Percentiles rank a stretch among this genome's conserved stretches.
Evolutionary conservation across 2,888 invertebrate genomes (phyloP).

Genomic region (Rhodophaea formosa): DNA sequence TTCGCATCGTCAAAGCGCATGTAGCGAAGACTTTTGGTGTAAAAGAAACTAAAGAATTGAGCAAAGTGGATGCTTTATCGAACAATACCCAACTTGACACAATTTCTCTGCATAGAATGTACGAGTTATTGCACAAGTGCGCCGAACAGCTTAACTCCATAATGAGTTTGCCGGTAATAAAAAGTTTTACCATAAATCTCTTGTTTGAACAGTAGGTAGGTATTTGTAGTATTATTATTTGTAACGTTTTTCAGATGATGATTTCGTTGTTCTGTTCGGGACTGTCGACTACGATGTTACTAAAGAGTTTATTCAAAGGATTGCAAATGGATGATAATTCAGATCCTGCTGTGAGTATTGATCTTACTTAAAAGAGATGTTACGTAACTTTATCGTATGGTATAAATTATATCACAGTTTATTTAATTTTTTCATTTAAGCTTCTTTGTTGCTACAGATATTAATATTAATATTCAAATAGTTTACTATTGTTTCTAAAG

Average conservation of each 20-base stretch:
- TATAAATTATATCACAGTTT: too few relatives aligned
- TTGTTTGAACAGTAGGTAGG: not conserved
- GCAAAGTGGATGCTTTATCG: slow-evolving; percentile 45
- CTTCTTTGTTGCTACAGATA: too few relatives aligned
- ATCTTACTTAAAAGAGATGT: not conserved
- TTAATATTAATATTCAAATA: too few relatives aligned
- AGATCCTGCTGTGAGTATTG: slow-evolving; percentile 34
- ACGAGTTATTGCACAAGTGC: slow-evolving; percentile 58
- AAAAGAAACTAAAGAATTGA: slow-evolving; percentile 26
- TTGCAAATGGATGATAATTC: slow-evolving; percentile 39
- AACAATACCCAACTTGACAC: slow-evolving; percentile 48
- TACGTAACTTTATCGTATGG: too few relatives aligned
- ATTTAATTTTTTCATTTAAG: too few relatives aligned
- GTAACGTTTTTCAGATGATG: slow-evolving; percentile 45
- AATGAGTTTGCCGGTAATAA: slow-evolving; percentile 59
- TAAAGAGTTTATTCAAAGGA: slow-evolving; percentile 47
- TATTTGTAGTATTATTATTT: slow-evolving; percentile 7
- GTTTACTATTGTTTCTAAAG: too few relatives aligned
- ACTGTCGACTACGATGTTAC: slow-evolving; percentile 50
- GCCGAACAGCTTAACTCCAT: slow-evolving; percentile 53
- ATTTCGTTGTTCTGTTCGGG: slow-evolving; percentile 54
- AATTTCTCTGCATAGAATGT: slow-evolving; percentile 50
- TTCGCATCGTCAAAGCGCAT: slow-evolving; percentile 54
- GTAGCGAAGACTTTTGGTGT: slow-evolving; percentile 41
- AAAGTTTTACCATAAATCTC: slow-evolving; percentile 2